A percentile compares a stretch with the other conserved stretches of the same genome.
Conservation (phyloP, 1,140 invertebrate genomes). For the Sycophaga agraensis region DNA sequence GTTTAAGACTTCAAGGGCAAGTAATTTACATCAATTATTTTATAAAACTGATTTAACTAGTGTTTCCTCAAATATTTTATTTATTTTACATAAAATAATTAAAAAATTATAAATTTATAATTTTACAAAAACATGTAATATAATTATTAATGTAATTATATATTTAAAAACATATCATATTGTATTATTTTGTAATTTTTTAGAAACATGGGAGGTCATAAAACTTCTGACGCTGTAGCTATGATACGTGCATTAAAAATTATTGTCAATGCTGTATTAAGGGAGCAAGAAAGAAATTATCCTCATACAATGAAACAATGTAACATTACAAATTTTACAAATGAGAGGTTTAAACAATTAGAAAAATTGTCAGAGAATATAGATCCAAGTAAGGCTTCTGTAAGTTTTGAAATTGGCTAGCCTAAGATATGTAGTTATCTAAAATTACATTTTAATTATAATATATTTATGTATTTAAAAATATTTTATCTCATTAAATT, state of each 20-base stretch:
- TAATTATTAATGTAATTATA: too few relatives aligned
- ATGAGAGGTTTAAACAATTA: constrained; percentile 37
- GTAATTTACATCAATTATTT: too few relatives aligned
- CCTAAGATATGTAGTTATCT: constrained; percentile 4
- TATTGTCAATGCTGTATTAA: constrained; percentile 44
- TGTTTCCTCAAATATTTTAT: too few relatives aligned
- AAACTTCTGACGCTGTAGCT: constrained; percentile 46
- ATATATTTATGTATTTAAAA: background rate
- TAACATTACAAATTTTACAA: constrained; percentile 40
- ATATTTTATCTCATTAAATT: background rate
- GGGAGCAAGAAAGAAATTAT: constrained; percentile 43
- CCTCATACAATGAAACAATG: constrained; percentile 38
- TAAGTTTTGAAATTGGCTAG: constrained; percentile 43
- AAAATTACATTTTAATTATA: background rate
- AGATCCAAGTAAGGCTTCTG: constrained; percentile 54
- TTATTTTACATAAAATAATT: too few relatives aligned
- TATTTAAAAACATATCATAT: too few relatives aligned
- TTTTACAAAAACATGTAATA: too few relatives aligned
- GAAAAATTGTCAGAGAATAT: constrained; percentile 41
- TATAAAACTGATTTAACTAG: too few relatives aligned
- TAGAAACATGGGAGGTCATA: constrained; percentile 44
- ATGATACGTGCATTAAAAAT: constrained; percentile 44
- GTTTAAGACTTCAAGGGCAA: too few relatives aligned
- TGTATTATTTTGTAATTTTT: constrained; percentile 18
- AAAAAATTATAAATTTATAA: too few relatives aligned